Evolutionary conservation across 2,888 invertebrate species (phyloP), one percentile per base, ranked within the genome.

Genomic region (Bembecia ichneumoniformis): DNA sequence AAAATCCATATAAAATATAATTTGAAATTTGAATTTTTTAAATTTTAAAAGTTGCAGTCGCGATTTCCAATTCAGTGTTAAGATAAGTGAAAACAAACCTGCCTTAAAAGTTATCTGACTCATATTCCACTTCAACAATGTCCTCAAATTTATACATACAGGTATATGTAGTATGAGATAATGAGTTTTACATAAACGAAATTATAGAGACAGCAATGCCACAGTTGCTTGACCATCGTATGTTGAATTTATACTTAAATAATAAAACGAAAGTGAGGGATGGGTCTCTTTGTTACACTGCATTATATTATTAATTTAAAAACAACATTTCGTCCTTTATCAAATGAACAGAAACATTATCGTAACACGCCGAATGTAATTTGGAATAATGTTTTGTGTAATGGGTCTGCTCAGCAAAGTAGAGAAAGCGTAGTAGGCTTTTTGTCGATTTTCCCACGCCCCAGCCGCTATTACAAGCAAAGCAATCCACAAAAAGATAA

Each of bases 371-470:
- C 73, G 71, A 66, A 74, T 76, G 77, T 76, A 78, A 80, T 81
- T 81, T 80, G 71, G 71, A 79, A 79, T 80, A 81, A 79, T 78
- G 76, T 75, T 77, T 75, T 76, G 74, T 72, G 73, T 78, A 79
- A 80, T 77, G 75, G 77, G 66, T 68, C 66, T 69, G 70, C 67
- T 71, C 71, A 58, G 65, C 62, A 71, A 71, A 74, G 71, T 71
- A 72, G 68, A 68, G 70, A 64, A 61, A 64, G 63, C 66, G 70
- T 66, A 62, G 70, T 70, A 68, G 69, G 70, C 71, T 71, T 71
- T 71, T 74, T 71, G 73, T 58, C 57, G 63, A 68, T 60, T 61
- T 73, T 71, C 71, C 68, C 73, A 71, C 73, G 71, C 67, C 66
- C 63, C 63, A 55, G 58, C 63, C 64, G 64, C 68, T 63, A 66